Evolutionary conservation across 1,140 invertebrate species (phyloP).

Genomic region (Sycobia sp.): DNA sequence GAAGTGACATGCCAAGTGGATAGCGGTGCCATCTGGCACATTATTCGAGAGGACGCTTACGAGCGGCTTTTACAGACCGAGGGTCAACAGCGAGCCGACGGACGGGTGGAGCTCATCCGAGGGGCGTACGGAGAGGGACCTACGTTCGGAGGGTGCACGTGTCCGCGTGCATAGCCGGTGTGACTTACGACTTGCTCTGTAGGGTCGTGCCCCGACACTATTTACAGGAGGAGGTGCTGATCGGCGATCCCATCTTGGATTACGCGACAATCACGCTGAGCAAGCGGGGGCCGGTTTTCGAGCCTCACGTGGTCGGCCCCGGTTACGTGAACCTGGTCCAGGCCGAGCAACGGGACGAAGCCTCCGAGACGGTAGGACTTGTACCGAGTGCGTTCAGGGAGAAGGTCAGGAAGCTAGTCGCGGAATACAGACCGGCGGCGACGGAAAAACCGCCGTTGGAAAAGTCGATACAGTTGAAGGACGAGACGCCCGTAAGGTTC

Average conservation of each 20-base stretch:
- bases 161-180: background rate
- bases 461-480: slow-evolving; percentile 23
- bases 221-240: background rate
- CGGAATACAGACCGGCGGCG: slow-evolving; percentile 13
- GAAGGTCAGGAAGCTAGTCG: background rate
- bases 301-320: background rate
- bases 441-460: slow-evolving; percentile 4
- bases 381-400: background rate
- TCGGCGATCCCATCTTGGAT: background rate
- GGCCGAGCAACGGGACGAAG: slow-evolving; percentile 40
- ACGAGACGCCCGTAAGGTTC: no score
- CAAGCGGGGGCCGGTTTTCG: background rate
- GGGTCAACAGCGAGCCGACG: background rate
- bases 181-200: background rate
- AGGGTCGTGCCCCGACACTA: background rate
- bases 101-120: background rate
- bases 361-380: slow-evolving; percentile 38
- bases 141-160: background rate
- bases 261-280: background rate
- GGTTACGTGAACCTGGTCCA: background rate
- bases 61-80: background rate
- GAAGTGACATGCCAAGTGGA: background rate
- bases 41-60: no score
- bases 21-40: no score
- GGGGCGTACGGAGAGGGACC: background rate